Conservation (phyloP, 92 coral and sea anemone genomes). For the Heteractis magnifica region DNA sequence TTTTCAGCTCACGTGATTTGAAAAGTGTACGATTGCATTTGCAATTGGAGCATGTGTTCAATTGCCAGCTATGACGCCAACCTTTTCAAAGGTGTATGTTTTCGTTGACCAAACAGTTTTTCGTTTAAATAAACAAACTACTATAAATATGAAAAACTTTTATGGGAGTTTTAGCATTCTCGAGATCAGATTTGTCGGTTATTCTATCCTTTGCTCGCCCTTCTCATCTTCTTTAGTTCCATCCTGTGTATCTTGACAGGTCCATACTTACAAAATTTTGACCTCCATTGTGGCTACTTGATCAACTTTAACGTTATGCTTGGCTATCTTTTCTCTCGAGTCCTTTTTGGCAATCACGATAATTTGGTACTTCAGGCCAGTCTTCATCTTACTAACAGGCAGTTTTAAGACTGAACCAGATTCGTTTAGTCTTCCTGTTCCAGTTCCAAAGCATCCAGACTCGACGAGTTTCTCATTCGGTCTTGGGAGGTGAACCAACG, state of each 20-base stretch:
- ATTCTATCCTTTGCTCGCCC: background rate
- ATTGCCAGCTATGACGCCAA: no score
- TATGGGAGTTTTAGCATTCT: no score
- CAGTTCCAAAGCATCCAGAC: slow-evolving; percentile 66
- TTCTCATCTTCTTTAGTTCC: background rate
- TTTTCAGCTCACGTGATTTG: no score
- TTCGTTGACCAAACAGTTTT: no score
- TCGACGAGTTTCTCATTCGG: background rate
- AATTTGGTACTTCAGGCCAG: slow-evolving; percentile 37
- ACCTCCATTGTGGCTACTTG: slow-evolving; percentile 20
- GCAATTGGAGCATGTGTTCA: no score
- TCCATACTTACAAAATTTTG: slow-evolving; percentile 44
- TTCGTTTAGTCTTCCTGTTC: slow-evolving; percentile 42
- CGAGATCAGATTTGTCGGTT: no score
- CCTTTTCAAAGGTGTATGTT: no score
- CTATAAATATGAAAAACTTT: no score
- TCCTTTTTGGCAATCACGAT: slow-evolving; percentile 43
- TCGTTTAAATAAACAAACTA: no score
- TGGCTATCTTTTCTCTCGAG: slow-evolving; percentile 11
- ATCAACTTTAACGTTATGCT: slow-evolving; percentile 26
- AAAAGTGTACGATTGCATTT: no score
- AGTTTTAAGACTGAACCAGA: slow-evolving; percentile 39
- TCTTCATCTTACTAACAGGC: slow-evolving; percentile 35
- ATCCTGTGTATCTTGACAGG: no score
- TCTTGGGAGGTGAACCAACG: slow-evolving; percentile 2